Conservation (phyloP, 2,888 invertebrate genomes). For the Tortrix viridana region DNA sequence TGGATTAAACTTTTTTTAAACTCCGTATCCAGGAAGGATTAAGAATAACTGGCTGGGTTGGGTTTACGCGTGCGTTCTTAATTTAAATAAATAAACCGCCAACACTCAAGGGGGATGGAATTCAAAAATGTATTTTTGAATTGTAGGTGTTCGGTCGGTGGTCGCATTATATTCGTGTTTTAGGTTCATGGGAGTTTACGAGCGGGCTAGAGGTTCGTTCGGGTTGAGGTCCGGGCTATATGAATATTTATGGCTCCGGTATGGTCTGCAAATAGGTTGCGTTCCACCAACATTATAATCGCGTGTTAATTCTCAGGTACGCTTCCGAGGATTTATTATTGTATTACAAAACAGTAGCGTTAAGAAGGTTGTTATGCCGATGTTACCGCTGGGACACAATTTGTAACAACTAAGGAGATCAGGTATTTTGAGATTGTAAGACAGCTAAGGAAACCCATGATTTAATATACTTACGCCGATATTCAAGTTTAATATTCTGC, state of each 20-base stretch:
- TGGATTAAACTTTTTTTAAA: slow-evolving; percentile 30
- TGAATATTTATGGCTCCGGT: slow-evolving; percentile 41
- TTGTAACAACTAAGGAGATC: slow-evolving; percentile 10
- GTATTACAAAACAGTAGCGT: slow-evolving; percentile 25
- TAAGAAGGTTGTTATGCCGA: slow-evolving; percentile 25
- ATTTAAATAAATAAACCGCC: slow-evolving; percentile 26
- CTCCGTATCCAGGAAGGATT: slow-evolving; percentile 19
- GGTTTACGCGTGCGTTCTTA: slow-evolving; percentile 6
- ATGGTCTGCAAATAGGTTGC: slow-evolving; percentile 35
- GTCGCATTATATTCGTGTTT: slow-evolving; percentile 36
- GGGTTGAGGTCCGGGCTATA: slow-evolving; percentile 29
- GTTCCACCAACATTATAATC: slow-evolving; percentile 29
- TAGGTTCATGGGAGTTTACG: slow-evolving; percentile 36
- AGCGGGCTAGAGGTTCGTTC: slow-evolving; percentile 36
- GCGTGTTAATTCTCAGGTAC: slow-evolving; percentile 29
- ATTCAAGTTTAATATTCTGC: no score
- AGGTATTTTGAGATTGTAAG: not conserved
- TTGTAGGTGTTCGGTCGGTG: slow-evolving; percentile 23
- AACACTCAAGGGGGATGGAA: slow-evolving; percentile 21
- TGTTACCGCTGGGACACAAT: slow-evolving; percentile 26
- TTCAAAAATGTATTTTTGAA: slow-evolving; percentile 30
- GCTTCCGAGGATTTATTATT: slow-evolving; percentile 36
- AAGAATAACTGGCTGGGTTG: slow-evolving; percentile 10
- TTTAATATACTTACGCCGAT: no score
- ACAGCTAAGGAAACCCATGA: not conserved